Evolutionary conservation across 1,140 invertebrate species (phyloP).

Genomic region (Phthorimaea operculella): DNA sequence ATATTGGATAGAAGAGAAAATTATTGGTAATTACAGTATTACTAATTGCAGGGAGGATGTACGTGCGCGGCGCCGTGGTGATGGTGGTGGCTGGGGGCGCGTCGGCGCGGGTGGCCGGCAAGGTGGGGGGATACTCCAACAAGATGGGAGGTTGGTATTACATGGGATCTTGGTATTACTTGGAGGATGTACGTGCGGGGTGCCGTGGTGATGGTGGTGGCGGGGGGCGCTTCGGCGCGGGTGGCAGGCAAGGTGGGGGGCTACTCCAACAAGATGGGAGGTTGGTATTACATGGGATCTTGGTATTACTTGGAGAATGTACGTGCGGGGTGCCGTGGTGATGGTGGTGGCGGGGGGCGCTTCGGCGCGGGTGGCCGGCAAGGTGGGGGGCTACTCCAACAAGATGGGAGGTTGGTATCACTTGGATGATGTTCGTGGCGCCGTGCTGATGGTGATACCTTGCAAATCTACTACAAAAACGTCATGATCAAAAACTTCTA

Average conservation of each 20-base stretch:
- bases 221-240: conserved; percentile 68
- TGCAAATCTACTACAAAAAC: no score
- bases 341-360: conserved; percentile 50
- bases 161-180: no score
- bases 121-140: conserved; percentile 76
- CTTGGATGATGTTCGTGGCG: no score
- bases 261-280: conserved; percentile 75
- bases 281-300: no score
- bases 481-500: no score
- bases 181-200: conserved; percentile 35
- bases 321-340: conserved; percentile 33
- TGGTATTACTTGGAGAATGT: no score
- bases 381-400: conserved; percentile 76
- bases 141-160: conserved; percentile 72
- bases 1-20: no score
- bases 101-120: conserved; percentile 75
- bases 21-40: background rate
- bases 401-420: conserved; percentile 77
- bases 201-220: conserved; percentile 38
- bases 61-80: conserved; percentile 33
- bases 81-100: conserved; percentile 49
- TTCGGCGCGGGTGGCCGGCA: conserved; percentile 75
- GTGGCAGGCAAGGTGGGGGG: conserved; percentile 78
- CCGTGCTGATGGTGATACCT: conserved; percentile 40
- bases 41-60: conserved; percentile 25